Base-by-base conservation (phyloP, 2,888 invertebrate species). In the Sphecodes monilicornis region DNA sequence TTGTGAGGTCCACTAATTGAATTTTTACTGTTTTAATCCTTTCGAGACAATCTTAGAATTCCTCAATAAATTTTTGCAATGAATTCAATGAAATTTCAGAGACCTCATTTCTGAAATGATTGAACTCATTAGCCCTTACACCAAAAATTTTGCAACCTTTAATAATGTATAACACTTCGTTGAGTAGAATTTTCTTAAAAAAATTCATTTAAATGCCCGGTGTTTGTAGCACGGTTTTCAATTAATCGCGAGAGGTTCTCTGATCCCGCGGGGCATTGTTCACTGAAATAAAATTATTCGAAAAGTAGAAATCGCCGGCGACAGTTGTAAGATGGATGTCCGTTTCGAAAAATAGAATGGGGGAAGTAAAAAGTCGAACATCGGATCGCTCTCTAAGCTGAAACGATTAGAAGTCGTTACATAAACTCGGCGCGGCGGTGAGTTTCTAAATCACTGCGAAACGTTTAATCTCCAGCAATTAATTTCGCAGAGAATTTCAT, bases 381-480 rank as follows among this genome's bases (percentile, higher is more conserved):
- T 73, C 26, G 54, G 36, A 36, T 16, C n/a, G 39, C 54, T 73
- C 39, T 57, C 57, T 39, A 73, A 41, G 39, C 4, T 26, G 39
- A 4, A 18, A 36, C 26, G 43, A 75, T 75, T 46, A 75, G 29
- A 26, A 43, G 64, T 64, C 64, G 29, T 75, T 75, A 75, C 32
- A 46, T 75, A 32, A 64, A 64, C 43, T 32, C 13, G 41, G 6
- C 6, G 41, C 22, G 29, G n/a, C 22, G 26, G 13, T 5, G 66
- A 74, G 50, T 43, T 64, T 41, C 74, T 54, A 69, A 68, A 43
- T 43, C 36, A n/a, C 46, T 36, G 64, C 39, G n/a, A n/a, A n/a
- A 29, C 41, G 29, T 68, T 78, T 73, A 39, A 66, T 79, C 60
- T 41, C 18, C 4, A 22, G 39, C 66, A 82, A 76, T 76, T 76